phyloP scores from a whole-genome alignment of 23 tunicate species.

The Ciona savignyi region DNA sequence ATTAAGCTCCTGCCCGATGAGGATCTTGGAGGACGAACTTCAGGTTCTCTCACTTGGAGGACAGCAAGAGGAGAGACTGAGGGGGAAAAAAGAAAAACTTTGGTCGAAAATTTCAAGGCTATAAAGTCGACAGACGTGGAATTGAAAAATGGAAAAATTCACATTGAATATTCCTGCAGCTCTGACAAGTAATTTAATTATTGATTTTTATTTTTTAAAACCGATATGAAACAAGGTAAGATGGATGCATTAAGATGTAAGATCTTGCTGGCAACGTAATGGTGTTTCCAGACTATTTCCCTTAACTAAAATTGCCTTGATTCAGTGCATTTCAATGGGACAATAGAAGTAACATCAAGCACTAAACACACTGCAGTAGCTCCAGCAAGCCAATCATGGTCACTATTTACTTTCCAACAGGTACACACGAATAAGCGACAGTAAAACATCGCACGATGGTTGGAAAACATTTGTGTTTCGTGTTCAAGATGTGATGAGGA shows the following conservation, averaged over 20 bases:
- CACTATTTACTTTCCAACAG: constrained; percentile 3
- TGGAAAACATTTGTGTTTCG: constrained; percentile 50
- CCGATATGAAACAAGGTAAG: no score
- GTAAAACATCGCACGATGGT: constrained; percentile 8
- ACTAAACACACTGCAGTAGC: no score
- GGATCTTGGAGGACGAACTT: constrained; percentile 68
- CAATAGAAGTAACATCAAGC: no score
- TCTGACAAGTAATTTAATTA: constrained; percentile 25
- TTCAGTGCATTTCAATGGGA: no score
- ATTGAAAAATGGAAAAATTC: neutral
- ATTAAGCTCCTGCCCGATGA: constrained; percentile 1
- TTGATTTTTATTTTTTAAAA: no score
- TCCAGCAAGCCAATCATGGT: no score
- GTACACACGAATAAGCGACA: constrained; percentile 25
- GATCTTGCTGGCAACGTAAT: no score
- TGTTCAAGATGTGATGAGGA: constrained; percentile 18
- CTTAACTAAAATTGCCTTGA: no score
- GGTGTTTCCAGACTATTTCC: no score
- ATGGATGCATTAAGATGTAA: no score
- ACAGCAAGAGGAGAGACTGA: constrained; percentile 68
- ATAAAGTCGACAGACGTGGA: constrained; percentile 27
- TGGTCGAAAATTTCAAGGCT: neutral
- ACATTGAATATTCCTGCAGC: constrained; percentile 18
- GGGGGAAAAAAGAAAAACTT: neutral
- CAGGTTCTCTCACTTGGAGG: constrained; percentile 86